Percentiles rank a stretch among this genome's conserved stretches.
Evolutionary conservation across 30 jellyfish, hydroid and myxozoan species (phyloP).

Genomic region (Aurelia aurita): DNA sequence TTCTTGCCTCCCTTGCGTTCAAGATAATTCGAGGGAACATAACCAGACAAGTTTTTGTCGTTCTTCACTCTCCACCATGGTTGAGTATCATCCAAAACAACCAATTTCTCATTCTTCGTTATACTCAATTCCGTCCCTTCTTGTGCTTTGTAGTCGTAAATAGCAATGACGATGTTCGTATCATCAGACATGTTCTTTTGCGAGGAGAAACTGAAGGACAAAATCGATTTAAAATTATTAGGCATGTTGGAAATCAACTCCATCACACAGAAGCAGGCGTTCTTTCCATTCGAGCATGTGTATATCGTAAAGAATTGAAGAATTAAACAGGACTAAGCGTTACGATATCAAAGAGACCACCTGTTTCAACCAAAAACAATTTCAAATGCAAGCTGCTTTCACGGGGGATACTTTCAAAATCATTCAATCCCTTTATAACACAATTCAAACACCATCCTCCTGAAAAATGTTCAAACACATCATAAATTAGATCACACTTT

Average conservation of each 20-base stretch:
- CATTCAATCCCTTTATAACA: no score
- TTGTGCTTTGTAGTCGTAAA: conserved; percentile 92
- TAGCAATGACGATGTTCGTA: conserved; percentile 85
- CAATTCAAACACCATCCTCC: no score
- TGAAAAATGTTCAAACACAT: no score
- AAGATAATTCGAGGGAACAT: conserved; percentile 95
- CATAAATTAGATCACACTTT: no score
- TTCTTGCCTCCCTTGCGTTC: conserved; percentile 85
- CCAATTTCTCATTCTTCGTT: conserved; percentile 82
- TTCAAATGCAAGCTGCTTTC: conserved; percentile 1
- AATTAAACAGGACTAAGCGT: no score
- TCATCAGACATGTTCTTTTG: conserved; percentile 80
- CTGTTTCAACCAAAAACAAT: background rate
- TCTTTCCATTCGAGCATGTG: no score
- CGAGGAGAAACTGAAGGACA: conserved; percentile 23
- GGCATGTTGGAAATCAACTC: conserved; percentile 27
- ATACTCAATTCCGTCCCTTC: conserved; percentile 88
- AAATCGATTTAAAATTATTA: conserved; percentile 27
- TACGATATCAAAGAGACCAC: background rate
- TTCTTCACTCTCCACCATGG: conserved; percentile 98
- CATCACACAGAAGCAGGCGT: no score
- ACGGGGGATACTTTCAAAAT: background rate
- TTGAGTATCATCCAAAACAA: conserved; percentile 89
- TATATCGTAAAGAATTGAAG: no score
- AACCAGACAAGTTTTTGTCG: conserved; percentile 81